phyloP scores from a whole-genome alignment of 1,140 invertebrate species.

The Protaetia brevitarsis region DNA sequence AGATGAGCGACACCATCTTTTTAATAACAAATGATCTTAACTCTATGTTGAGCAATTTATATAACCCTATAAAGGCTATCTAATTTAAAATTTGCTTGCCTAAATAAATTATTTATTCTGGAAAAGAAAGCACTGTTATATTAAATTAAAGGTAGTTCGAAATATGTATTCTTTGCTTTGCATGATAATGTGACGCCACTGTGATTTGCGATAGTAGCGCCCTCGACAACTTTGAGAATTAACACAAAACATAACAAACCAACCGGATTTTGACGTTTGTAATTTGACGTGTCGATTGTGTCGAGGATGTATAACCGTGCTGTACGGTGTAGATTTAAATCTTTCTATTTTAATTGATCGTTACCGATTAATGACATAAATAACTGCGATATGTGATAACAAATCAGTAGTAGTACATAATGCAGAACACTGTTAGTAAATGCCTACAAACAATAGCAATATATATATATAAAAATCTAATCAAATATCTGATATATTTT shows the following conservation, averaged over 20 bases:
- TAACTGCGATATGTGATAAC: neutral
- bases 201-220: too few relatives aligned
- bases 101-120: too few relatives aligned
- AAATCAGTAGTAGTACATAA: neutral
- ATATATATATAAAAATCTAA: neutral
- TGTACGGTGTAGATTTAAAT: neutral
- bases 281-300: constrained; percentile 1
- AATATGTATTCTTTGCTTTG: too few relatives aligned
- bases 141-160: too few relatives aligned
- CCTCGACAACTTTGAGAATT: too few relatives aligned
- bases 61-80: too few relatives aligned
- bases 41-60: too few relatives aligned
- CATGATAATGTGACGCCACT: too few relatives aligned
- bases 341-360: neutral
- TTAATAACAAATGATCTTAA: too few relatives aligned
- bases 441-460: neutral
- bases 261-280: neutral
- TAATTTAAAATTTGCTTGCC: too few relatives aligned
- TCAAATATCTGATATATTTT: neutral
- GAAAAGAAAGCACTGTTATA: too few relatives aligned
- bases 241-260: neutral
- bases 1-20: too few relatives aligned
- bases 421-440: neutral
- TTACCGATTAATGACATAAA: neutral
- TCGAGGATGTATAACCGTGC: neutral